Percentiles rank a stretch among this genome's conserved stretches.
Conservation (phyloP, 2,797 vertebrate species). For the Myotis pilosus region DNA sequence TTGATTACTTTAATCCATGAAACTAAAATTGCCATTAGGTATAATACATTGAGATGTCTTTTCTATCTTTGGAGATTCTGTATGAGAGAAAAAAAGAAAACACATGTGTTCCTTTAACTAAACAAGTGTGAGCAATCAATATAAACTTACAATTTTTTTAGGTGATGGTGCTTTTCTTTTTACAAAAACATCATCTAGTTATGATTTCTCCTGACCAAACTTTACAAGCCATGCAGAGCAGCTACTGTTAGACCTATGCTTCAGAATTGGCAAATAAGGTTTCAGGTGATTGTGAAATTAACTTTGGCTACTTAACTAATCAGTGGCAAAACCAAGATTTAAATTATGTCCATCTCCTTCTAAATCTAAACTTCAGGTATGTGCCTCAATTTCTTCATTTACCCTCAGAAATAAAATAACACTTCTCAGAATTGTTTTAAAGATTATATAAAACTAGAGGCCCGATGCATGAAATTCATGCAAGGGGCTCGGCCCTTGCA, state of each 20-base stretch:
- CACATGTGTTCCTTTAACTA: background rate
- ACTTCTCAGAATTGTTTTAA: background rate
- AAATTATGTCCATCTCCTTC: background rate
- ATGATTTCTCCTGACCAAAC: background rate
- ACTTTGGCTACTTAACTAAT: background rate
- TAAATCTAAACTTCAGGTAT: background rate
- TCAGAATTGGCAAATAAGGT: background rate
- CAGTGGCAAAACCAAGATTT: background rate
- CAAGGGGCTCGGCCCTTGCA: no score
- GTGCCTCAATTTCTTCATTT: background rate
- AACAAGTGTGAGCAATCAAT: background rate
- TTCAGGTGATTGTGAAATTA: background rate
- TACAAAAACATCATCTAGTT: background rate
- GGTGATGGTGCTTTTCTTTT: background rate
- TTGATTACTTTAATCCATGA: background rate
- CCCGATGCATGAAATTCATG: no score
- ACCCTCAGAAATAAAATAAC: background rate
- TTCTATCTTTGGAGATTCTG: background rate
- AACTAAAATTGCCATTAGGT: background rate
- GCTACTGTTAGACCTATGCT: background rate
- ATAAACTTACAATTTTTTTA: background rate
- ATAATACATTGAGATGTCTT: background rate
- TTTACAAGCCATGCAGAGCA: background rate
- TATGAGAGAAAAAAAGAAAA: background rate
- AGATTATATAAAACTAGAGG: background rate